Evolutionary conservation across 1,140 invertebrate genomes (phyloP).

Genomic region (Drosophila mayri): DNA sequence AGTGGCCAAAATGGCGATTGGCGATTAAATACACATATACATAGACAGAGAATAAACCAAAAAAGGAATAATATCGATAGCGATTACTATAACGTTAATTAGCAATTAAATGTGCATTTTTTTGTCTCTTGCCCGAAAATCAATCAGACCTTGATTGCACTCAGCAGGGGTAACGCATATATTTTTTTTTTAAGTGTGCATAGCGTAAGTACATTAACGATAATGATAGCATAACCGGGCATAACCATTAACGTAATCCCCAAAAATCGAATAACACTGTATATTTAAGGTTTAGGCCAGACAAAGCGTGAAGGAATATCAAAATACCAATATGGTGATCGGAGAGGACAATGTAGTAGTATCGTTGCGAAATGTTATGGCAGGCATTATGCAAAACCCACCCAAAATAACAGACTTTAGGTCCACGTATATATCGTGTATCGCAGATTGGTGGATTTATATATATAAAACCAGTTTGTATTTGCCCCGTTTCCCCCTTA

Average conservation of each 20-base stretch:
- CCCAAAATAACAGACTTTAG: conserved; percentile 24
- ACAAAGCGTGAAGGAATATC: conserved; percentile 16
- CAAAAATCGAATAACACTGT: conserved; percentile 18
- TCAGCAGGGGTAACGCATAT: conserved; percentile 3
- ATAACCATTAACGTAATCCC: conserved; percentile 34
- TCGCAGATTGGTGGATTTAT: conserved; percentile 6
- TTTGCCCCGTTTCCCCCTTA: conserved; percentile 11
- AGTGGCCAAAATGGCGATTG: conserved; percentile 21
- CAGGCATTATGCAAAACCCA: conserved; percentile 37
- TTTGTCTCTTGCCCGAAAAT: conserved; percentile 31
- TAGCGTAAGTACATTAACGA: conserved; percentile 50
- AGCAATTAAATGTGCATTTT: conserved; percentile 66
- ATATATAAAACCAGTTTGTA: conserved; percentile 9
- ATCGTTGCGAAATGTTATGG: conserved; percentile 3
- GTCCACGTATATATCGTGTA: conserved; percentile 2
- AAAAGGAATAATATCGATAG: conserved; percentile 35
- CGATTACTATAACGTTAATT: conserved; percentile 46
- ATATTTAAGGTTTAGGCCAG: conserved; percentile 28
- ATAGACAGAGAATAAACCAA: conserved; percentile 19
- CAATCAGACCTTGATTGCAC: conserved; percentile 44
- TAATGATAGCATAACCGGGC: conserved; percentile 36
- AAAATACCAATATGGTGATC: conserved; percentile 22
- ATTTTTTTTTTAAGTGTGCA: conserved; percentile 40
- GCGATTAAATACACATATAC: conserved; percentile 18
- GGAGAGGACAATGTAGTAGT: neutral